phyloP scores from a whole-genome alignment of 2,797 vertebrate genomes.

The Paramormyrops hopkinsi region DNA sequence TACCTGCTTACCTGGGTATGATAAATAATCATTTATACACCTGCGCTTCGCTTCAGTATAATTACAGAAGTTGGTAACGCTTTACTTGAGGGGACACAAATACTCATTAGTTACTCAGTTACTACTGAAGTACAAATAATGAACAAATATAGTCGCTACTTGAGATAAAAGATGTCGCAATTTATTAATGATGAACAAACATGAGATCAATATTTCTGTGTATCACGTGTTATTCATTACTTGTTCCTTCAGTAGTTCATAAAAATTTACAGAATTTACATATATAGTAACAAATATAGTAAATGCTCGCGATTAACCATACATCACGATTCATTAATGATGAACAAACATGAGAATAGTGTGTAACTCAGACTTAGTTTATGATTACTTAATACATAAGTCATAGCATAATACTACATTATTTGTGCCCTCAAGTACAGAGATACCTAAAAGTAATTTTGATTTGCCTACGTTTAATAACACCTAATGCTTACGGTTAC shows the following conservation, averaged over 20 bases:
- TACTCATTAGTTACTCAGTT: neutral
- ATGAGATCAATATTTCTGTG: neutral
- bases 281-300: neutral
- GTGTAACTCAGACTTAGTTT: neutral
- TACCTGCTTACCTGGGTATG: neutral
- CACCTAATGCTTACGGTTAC: neutral
- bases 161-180: neutral
- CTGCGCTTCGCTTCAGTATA: neutral
- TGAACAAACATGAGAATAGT: neutral
- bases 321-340: neutral
- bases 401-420: neutral
- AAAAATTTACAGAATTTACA: neutral
- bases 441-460: neutral
- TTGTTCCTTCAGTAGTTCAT: neutral
- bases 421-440: neutral
- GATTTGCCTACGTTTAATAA: neutral
- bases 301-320: neutral
- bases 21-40: neutral
- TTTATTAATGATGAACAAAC: neutral
- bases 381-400: neutral
- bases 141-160: neutral
- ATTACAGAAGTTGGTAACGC: neutral
- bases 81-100: neutral
- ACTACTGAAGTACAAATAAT: neutral
- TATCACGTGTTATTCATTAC: neutral